These are phyloP conservation scores for Calyptomena viridis DNA, from an alignment of 2,113 vertebrate genomes.

Conservation along the genomic window DNA sequence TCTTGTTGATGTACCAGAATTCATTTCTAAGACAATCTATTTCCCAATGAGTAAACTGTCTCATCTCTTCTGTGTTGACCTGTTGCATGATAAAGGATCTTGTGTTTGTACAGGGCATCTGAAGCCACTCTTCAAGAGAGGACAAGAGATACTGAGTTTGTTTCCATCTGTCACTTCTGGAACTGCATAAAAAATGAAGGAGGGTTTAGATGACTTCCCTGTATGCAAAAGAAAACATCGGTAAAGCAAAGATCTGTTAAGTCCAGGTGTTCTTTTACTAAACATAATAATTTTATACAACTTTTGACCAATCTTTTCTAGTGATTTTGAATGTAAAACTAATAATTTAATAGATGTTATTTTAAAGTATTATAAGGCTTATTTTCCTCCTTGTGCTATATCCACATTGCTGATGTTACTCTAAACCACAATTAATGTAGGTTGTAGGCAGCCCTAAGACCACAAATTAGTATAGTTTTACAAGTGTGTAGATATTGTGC, in stretches of 20 bases:
- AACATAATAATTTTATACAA: background rate
- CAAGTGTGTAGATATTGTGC: background rate
- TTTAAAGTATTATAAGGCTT: background rate
- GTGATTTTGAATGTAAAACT: background rate
- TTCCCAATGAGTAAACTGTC: background rate
- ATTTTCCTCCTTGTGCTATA: background rate
- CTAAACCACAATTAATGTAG: background rate
- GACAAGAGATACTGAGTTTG: background rate
- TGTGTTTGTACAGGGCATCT: background rate
- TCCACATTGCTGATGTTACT: background rate
- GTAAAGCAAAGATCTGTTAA: background rate
- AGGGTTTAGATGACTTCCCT: background rate
- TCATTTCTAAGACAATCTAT: background rate
- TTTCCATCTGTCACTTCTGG: background rate
- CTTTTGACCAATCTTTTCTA: background rate
- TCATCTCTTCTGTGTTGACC: background rate
- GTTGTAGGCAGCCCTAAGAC: background rate
- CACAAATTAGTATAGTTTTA: background rate
- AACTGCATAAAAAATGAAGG: background rate
- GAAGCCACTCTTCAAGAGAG: background rate
- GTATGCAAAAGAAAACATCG: background rate
- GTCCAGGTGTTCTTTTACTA: background rate
- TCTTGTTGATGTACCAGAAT: background rate
- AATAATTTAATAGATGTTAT: background rate
- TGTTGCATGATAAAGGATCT: background rate